phyloP scores from a whole-genome alignment of 2,113 vertebrate species.

The Miniopterus natalensis region DNA sequence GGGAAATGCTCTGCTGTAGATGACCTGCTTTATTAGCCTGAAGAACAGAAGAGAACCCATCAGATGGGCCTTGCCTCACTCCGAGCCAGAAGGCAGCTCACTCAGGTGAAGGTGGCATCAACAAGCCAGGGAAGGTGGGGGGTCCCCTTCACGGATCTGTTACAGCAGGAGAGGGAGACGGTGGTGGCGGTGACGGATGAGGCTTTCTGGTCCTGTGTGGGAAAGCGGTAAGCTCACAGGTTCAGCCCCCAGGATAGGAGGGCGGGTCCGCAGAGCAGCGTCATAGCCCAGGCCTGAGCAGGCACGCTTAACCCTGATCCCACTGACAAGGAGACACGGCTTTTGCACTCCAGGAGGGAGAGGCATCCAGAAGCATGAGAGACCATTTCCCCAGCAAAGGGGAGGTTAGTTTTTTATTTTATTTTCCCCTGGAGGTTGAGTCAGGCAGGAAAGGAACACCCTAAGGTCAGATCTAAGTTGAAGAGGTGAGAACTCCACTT shows the following conservation, averaged over 20 bases:
- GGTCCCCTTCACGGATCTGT: not conserved
- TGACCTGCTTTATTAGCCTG: not conserved
- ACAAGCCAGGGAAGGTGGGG: not conserved
- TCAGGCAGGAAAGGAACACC: constrained; percentile 80
- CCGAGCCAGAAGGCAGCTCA: not conserved
- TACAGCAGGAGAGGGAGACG: not conserved
- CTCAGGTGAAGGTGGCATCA: not conserved
- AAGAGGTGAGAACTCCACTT: constrained; percentile 60
- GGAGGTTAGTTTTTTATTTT: constrained; percentile 64
- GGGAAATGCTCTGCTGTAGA: not conserved
- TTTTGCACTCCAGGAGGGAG: constrained; percentile 71
- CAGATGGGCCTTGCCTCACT: not conserved
- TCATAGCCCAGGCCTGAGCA: constrained; percentile 13
- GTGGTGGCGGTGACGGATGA: not conserved
- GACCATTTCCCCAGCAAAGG: constrained; percentile 74
- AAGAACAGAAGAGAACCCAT: not conserved
- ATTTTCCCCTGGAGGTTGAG: constrained; percentile 80
- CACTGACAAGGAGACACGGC: constrained; percentile 15
- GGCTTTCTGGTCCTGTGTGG: not conserved
- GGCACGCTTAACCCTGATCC: constrained; percentile 14
- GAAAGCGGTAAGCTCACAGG: not conserved
- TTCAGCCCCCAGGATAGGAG: constrained; percentile 38
- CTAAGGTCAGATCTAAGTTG: constrained; percentile 65
- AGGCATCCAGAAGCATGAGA: constrained; percentile 82
- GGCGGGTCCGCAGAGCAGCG: not conserved